Evolutionary conservation across 2,797 vertebrate genomes (phyloP).

Genomic region (Scolopax rusticola): DNA sequence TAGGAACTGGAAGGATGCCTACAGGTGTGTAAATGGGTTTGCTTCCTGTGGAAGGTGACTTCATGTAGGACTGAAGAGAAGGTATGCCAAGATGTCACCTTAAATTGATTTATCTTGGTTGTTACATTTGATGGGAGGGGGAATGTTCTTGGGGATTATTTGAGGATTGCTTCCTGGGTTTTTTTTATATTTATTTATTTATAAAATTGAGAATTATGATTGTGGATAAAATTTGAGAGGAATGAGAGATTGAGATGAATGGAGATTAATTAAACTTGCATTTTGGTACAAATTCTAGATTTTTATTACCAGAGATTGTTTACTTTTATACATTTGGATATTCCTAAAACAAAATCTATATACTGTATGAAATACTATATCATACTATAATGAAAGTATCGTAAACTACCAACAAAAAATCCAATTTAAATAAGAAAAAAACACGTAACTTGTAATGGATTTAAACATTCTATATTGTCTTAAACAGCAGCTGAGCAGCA

Average conservation of each 20-base stretch:
- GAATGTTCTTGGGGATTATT: constrained; percentile 39
- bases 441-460: not conserved
- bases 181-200: not conserved
- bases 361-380: too few species aligned
- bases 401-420: not conserved
- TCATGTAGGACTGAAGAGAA: constrained; percentile 37
- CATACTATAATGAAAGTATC: not conserved
- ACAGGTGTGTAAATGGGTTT: not conserved
- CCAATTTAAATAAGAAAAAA: not conserved
- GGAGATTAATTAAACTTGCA: not conserved
- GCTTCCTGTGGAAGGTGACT: constrained; percentile 39
- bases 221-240: constrained; percentile 40
- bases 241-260: constrained; percentile 2
- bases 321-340: not conserved
- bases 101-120: constrained; percentile 62
- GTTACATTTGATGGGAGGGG: constrained; percentile 63
- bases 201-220: not conserved
- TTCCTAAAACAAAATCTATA: not conserved
- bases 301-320: not conserved
- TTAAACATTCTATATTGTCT: not conserved
- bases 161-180: not conserved
- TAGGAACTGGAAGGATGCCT: constrained; percentile 11
- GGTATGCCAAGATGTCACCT: constrained; percentile 51
- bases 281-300: not conserved
- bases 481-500: not conserved